Base-by-base conservation (phyloP, 2,797 vertebrate genomes). In the Phaenicophaeus curvirostris region DNA sequence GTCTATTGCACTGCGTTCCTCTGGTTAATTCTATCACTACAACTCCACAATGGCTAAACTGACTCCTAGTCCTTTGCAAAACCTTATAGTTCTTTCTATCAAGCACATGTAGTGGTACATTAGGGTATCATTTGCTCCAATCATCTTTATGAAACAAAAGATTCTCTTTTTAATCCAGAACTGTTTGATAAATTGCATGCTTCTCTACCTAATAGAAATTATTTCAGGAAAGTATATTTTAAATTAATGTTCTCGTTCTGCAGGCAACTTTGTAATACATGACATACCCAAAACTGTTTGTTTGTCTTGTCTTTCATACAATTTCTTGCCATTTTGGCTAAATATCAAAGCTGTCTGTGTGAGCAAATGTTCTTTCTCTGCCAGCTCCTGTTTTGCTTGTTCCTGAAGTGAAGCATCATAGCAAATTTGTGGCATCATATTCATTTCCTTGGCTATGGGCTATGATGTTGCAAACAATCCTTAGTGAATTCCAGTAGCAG, bases 241-340 rank as follows among this genome's bases (percentile, higher is more conserved):
- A 84, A 89, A 87, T 92, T 83, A 85, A 31, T 57, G 42, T 68
- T 89, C 75, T 88, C 42, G 83, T 90, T 57, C 69, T 75, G 54
- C 48, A 75, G 87, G 81, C 90, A 95, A 95, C 90, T 94, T 95
- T 83, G 87, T 94, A 90, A 95, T 74, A 90, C 84, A 46, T 88
- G 59, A 89, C 81, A 89, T 86, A 74, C 75, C 85, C 85, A n/a
- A 96, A 96, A 90, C 48, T 95, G 89, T 90, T 94, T 97, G 93
- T 97, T 94, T 96, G 95, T 97, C 95, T 96, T 93, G 95, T 96
- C 94, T 96, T 97, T 94, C 95, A 90, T 97, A 82, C 61, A 74
- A 72, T 87, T 96, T 95, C 91, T 96, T 97, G 86, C 93, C 94
- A 90, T 96, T 96, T 93, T 97, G 95, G 95, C 91, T 95, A 93